phyloP scores from a whole-genome alignment of 1,140 invertebrate genomes.

The Lepidostoma basale region DNA sequence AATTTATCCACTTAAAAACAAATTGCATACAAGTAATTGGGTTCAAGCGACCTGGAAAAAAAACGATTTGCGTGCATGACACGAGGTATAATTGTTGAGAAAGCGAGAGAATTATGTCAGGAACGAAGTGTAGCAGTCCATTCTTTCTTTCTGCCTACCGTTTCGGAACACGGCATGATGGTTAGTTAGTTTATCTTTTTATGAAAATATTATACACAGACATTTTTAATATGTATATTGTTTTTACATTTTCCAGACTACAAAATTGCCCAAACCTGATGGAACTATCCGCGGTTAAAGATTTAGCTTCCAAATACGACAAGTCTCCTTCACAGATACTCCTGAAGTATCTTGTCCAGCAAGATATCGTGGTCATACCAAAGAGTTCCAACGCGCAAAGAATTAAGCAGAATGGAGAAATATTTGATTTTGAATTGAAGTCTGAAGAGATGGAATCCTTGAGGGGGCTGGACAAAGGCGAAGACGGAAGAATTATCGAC shows the following conservation, averaged over 20 bases:
- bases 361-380: constrained; percentile 63
- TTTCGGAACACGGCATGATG: too few species aligned
- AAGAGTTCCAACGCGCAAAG: constrained; percentile 61
- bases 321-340: constrained; percentile 65
- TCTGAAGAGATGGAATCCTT: constrained; percentile 62
- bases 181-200: too few species aligned
- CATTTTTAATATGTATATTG: too few species aligned
- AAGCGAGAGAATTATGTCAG: too few species aligned
- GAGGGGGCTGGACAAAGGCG: constrained; percentile 67
- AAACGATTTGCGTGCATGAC: too few species aligned
- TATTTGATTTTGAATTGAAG: constrained; percentile 68
- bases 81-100: too few species aligned
- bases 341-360: constrained; percentile 61
- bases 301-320: constrained; percentile 56
- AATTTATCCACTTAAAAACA: too few species aligned
- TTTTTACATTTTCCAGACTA: constrained; percentile 46
- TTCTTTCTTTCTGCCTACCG: too few species aligned
- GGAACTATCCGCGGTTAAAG: constrained; percentile 57
- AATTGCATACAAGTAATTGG: too few species aligned
- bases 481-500: constrained; percentile 69
- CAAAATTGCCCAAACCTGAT: constrained; percentile 65
- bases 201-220: too few species aligned
- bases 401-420: constrained; percentile 64
- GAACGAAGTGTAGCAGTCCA: too few species aligned
- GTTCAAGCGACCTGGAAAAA: too few species aligned